A percentile compares a stretch with the other conserved stretches of the same genome.
Conservation (phyloP, 1,140 invertebrate species). For the Drosophila bifasciata region DNA sequence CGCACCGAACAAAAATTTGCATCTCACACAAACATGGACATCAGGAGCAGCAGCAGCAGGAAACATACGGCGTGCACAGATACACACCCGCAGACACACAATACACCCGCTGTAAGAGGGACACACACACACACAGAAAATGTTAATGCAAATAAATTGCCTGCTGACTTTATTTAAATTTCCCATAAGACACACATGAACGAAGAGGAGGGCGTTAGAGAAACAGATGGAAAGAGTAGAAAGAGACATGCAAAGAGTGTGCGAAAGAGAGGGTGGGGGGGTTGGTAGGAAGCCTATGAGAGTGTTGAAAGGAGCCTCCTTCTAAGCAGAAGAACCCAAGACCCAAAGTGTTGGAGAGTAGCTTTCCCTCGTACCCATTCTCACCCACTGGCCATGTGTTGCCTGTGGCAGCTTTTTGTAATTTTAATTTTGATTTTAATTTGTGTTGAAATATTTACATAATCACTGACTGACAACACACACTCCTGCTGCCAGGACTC, state of each 20-base stretch:
- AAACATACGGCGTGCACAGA: constrained; percentile 51
- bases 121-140: constrained; percentile 52
- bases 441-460: constrained; percentile 83
- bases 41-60: constrained; percentile 28
- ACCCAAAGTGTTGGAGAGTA: constrained; percentile 63
- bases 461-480: constrained; percentile 81
- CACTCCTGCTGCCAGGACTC: constrained; percentile 38
- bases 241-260: constrained; percentile 1
- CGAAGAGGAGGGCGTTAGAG: constrained; percentile 26
- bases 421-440: constrained; percentile 83
- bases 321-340: constrained; percentile 51
- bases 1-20: constrained; percentile 63
- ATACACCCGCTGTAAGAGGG: constrained; percentile 11
- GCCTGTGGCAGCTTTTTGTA: constrained; percentile 79
- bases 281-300: constrained; percentile 1
- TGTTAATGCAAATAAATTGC: constrained; percentile 83
- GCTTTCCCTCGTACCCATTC: constrained; percentile 8
- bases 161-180: constrained; percentile 83
- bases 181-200: constrained; percentile 78
- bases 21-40: constrained; percentile 60
- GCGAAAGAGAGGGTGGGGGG: not conserved
- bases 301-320: constrained; percentile 41
- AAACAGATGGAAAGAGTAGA: constrained; percentile 6
- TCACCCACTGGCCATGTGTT: constrained; percentile 66
- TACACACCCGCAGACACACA: constrained; percentile 22